Conservation (phyloP, 1,140 invertebrate species). For the Pseudoatta argentina region DNA sequence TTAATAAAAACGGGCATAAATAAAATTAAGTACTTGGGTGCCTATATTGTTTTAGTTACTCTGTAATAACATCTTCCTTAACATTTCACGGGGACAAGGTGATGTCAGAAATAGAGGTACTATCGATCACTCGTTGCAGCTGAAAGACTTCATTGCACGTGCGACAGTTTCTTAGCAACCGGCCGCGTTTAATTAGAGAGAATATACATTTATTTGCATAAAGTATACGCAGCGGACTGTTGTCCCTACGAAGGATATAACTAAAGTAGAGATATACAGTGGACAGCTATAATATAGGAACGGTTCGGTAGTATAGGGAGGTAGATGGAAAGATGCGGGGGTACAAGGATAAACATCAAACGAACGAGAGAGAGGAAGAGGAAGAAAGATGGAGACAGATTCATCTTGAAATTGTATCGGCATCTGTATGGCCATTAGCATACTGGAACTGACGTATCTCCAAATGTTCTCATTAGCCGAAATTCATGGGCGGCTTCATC, state of each 20-base stretch:
- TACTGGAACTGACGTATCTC: constrained; percentile 87
- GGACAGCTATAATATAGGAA: constrained; percentile 84
- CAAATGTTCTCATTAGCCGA: constrained; percentile 87
- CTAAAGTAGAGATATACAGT: constrained; percentile 85
- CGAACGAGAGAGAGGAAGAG: constrained; percentile 60
- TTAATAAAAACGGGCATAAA: too few species aligned
- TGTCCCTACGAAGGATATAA: constrained; percentile 80
- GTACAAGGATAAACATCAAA: constrained; percentile 58
- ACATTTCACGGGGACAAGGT: constrained; percentile 2
- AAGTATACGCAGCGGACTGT: constrained; percentile 50
- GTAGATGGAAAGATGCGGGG: constrained; percentile 24
- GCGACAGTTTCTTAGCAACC: constrained; percentile 29
- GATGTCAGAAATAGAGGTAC: constrained; percentile 39
- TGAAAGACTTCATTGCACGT: constrained; percentile 49
- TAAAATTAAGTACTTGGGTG: background rate
- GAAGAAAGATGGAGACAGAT: constrained; percentile 79
- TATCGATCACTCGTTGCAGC: constrained; percentile 56
- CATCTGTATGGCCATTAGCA: constrained; percentile 87
- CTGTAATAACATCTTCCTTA: background rate
- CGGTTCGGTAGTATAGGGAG: constrained; percentile 63
- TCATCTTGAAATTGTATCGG: constrained; percentile 87
- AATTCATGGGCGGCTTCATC: constrained; percentile 86
- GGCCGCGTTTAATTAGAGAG: constrained; percentile 69
- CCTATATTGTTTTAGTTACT: background rate
- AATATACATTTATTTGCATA: constrained; percentile 73